Conservation (phyloP, 92 coral and sea anemone genomes). For the Porites cylindrica region DNA sequence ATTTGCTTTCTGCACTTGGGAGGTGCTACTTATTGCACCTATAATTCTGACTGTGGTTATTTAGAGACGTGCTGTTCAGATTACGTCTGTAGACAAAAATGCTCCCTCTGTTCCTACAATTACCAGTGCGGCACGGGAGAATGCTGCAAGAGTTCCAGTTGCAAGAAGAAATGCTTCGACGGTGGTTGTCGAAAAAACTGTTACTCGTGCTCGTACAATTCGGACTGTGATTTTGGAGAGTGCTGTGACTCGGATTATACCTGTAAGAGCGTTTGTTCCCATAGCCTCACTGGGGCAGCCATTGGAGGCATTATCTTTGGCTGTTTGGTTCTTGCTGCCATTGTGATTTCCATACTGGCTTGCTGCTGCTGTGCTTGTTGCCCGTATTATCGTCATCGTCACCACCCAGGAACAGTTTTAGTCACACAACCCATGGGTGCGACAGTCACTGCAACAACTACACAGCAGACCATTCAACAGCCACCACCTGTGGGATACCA, state of each 20-base stretch:
- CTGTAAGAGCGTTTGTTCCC: too few relatives aligned
- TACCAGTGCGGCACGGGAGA: constrained; percentile 14
- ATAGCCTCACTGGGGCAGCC: too few relatives aligned
- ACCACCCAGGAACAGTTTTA: too few relatives aligned
- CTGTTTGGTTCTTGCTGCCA: too few relatives aligned
- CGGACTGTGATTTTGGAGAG: not conserved
- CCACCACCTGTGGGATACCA: too few relatives aligned
- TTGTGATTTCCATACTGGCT: too few relatives aligned
- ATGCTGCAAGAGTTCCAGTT: not conserved
- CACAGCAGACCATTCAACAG: too few relatives aligned
- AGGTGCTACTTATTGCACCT: not conserved
- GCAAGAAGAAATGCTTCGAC: not conserved
- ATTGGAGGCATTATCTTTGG: too few relatives aligned
- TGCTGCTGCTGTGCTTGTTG: too few relatives aligned
- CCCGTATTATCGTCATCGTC: too few relatives aligned
- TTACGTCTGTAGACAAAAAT: not conserved
- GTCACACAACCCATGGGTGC: too few relatives aligned
- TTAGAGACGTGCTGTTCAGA: constrained; percentile 10
- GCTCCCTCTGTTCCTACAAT: not conserved
- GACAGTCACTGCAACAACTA: too few relatives aligned
- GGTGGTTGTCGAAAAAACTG: not conserved
- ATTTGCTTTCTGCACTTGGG: not conserved
- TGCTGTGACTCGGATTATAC: not conserved
- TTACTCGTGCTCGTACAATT: not conserved
- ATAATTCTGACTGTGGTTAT: not conserved